Percentiles rank a stretch among this genome's conserved stretches.
These are phyloP conservation scores for Sitta carolinensis DNA, from an alignment of 2,797 vertebrate species.

Conservation along the genomic window DNA sequence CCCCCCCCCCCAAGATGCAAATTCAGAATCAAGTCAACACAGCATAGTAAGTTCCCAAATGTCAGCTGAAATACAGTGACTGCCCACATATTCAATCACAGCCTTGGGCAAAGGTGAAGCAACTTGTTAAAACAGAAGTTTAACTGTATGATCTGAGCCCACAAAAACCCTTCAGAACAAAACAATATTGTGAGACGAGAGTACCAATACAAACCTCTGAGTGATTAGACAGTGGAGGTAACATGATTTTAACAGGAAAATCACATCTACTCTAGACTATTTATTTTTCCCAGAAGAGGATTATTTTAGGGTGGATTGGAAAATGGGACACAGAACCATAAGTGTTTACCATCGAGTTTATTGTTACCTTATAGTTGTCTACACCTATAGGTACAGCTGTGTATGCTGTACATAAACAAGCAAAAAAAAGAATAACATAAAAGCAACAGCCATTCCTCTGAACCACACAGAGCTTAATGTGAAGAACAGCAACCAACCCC, in stretches of 20 bases:
- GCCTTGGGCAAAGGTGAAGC: slow-evolving; percentile 21
- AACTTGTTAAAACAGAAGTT: slow-evolving; percentile 7
- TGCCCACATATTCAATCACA: slow-evolving; percentile 33
- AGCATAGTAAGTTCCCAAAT: not conserved
- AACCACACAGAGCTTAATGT: not conserved
- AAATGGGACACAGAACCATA: not conserved
- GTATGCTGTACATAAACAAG: not conserved
- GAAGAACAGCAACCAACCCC: not conserved
- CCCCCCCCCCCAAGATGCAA: not conserved
- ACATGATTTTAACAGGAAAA: not conserved
- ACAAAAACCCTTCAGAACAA: not conserved
- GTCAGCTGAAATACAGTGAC: not conserved
- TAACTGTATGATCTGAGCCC: not conserved
- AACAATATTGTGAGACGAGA: not conserved
- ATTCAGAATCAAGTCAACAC: not conserved
- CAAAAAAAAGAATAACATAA: not conserved
- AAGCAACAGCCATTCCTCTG: not conserved
- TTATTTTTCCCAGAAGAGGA: not conserved
- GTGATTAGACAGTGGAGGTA: not conserved
- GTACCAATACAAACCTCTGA: not conserved
- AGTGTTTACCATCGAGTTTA: not conserved
- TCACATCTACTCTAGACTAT: not conserved
- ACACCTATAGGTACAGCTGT: not conserved
- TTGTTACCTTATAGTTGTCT: not conserved
- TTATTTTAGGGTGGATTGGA: not conserved